These are phyloP conservation scores for Forbesichthys papilliferus DNA, from an alignment of 2,113 vertebrate species.

Conservation along the genomic window DNA sequence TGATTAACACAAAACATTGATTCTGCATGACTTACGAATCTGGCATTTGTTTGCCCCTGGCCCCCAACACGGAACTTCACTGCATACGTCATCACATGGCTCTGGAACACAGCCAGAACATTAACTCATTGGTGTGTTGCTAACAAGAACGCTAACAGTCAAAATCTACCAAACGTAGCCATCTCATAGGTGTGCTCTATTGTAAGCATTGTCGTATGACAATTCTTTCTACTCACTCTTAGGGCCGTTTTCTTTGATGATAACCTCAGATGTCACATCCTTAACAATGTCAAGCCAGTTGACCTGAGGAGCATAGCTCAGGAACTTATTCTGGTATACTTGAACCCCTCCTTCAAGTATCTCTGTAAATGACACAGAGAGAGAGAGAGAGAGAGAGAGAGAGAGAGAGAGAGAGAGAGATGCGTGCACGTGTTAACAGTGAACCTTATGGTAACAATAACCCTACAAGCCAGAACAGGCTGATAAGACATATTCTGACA, in stretches of 20 bases:
- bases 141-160: not conserved
- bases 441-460: constrained; percentile 20
- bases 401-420: constrained; percentile 8
- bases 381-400: constrained; percentile 13
- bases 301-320: constrained; percentile 83
- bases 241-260: constrained; percentile 77
- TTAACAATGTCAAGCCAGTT: constrained; percentile 89
- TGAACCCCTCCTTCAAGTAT: constrained; percentile 88
- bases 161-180: not conserved
- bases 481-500: constrained; percentile 35
- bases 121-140: too few relatives aligned
- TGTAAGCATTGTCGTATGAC: not conserved
- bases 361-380: constrained; percentile 72
- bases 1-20: not conserved
- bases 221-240: constrained; percentile 53
- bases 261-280: constrained; percentile 65
- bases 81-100: constrained; percentile 71
- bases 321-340: constrained; percentile 84
- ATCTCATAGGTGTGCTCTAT: too few relatives aligned
- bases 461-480: constrained; percentile 40
- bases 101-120: constrained; percentile 40
- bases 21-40: constrained; percentile 76
- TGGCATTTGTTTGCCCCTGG: constrained; percentile 80
- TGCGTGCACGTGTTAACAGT: constrained; percentile 26
- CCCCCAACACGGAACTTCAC: constrained; percentile 79